Evolutionary conservation across 2,888 invertebrate species (phyloP), one percentile per base, ranked within the genome.

Genomic region (Cotesia congregata): DNA sequence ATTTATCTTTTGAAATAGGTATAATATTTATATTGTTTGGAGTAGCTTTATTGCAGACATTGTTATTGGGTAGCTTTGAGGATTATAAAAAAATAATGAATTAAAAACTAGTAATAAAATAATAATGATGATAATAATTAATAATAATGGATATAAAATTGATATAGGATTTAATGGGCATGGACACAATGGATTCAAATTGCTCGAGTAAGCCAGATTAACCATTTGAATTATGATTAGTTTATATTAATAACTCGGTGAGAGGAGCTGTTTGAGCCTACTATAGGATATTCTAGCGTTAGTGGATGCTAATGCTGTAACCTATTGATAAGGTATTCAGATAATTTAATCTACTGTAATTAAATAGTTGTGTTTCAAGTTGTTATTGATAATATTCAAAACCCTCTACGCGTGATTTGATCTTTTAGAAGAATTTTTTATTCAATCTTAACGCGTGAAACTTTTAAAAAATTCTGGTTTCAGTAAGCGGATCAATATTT

Each of bases 201-300:
- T 30, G 38, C 12, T 65, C 20, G 38, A 65, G 30, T 65, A 65
- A 65, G 72, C 72, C 50, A 72, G 74, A 74, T 74, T 74, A 61
- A 74, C 61, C 9, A 17, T 61, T 74, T 67, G 61, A 67, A 74
- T 67, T 74, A 62, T 61, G n/a, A 74, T 61, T 59, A 67, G 74
- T 74, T 67, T 50, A 50, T 74, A 67, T 68, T 74, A 74, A 74
- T 74, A 61, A 40, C 62, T 61, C 40, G 61, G 38, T 30, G 59
- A n/a, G 75, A 77, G 40, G 67, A 41, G 69, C 40, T 50, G 20
- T 72, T 76, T 59, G 40, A 20, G 65, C 61, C 12, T 75, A 73
- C 75, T 15, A 64, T 4, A 3, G 30, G 30, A 30, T 68, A 73
- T 73, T 50, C 73, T 50, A 30, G 30, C 72, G 61, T 74, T 79